phyloP scores from a whole-genome alignment of 2,113 vertebrate species.

The Pedetes capensis region DNA sequence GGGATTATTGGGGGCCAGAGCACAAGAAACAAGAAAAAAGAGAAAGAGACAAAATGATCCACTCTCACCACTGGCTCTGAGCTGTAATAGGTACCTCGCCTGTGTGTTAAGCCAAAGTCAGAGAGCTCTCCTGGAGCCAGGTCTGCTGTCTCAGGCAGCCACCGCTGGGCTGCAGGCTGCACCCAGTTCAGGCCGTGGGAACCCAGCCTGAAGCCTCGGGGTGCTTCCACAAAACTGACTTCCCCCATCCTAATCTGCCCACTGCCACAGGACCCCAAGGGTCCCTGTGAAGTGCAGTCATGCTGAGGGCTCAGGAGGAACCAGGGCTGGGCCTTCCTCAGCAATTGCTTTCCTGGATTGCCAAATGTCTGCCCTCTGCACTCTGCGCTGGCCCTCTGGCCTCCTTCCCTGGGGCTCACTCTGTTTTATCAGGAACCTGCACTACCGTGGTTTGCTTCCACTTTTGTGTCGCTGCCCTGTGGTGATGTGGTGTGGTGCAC shows the following conservation, averaged over 20 bases:
- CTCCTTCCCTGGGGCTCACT: accelerated
- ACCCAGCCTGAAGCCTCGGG: accelerated
- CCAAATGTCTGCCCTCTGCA: accelerated
- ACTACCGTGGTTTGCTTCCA: accelerated
- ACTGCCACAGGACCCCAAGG: too few relatives aligned
- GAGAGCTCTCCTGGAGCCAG: neutral
- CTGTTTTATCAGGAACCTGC: neutral
- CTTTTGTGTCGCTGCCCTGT: neutral
- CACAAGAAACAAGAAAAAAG: neutral
- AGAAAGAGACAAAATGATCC: accelerated
- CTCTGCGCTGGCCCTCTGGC: neutral
- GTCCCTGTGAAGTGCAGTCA: too few relatives aligned
- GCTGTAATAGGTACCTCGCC: too few relatives aligned
- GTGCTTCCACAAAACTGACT: neutral
- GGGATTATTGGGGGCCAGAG: accelerated
- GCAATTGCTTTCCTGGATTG: neutral
- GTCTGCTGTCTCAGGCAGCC: too few relatives aligned
- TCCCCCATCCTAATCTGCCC: neutral
- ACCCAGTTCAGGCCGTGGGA: neutral
- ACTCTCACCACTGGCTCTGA: neutral
- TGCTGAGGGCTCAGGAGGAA: too few relatives aligned
- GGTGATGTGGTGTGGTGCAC: accelerated
- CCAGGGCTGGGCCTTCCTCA: too few relatives aligned
- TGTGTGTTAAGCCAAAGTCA: too few relatives aligned
- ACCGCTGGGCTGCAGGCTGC: neutral